Evolutionary conservation across 2,888 invertebrate genomes (phyloP).

Genomic region (Schizotus pectinicornis): DNA sequence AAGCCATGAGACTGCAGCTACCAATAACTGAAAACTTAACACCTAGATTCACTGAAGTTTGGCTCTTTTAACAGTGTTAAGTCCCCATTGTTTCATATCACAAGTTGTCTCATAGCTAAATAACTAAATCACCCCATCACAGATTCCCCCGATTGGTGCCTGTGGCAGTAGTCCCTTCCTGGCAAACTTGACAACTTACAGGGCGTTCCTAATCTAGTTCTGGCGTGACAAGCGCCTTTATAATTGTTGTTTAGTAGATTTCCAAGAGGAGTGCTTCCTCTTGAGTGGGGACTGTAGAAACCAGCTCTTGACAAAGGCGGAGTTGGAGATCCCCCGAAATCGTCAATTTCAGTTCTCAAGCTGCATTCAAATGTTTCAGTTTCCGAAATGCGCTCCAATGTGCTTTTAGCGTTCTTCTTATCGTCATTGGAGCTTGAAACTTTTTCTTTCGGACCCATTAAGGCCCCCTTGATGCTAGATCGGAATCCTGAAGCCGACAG

Average conservation of each 20-base stretch:
- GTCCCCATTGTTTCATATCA: too few relatives aligned
- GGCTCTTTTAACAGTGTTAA: too few relatives aligned
- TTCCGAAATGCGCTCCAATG: too few relatives aligned
- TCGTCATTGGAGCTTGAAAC: too few relatives aligned
- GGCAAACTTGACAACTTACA: conserved; percentile 51
- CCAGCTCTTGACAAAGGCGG: conserved; percentile 50
- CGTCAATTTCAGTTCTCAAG: conserved; percentile 24
- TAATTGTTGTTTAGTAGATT: conserved; percentile 38
- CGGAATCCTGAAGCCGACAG: too few relatives aligned
- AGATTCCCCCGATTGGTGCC: conserved; percentile 55
- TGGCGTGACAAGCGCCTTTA: conserved; percentile 47
- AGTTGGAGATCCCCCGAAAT: conserved; percentile 42
- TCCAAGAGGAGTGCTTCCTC: conserved; percentile 51
- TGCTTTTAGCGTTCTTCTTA: too few relatives aligned
- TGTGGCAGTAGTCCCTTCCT: conserved; percentile 54
- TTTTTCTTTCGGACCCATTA: too few relatives aligned
- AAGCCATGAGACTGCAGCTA: too few relatives aligned
- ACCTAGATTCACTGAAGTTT: too few relatives aligned
- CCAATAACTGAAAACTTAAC: too few relatives aligned
- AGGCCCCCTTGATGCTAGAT: too few relatives aligned
- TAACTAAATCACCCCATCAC: conserved; percentile 41
- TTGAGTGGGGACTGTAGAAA: conserved; percentile 39
- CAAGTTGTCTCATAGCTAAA: not conserved
- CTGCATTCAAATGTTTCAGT: too few relatives aligned
- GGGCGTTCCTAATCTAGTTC: conserved; percentile 53